These are phyloP conservation scores for Oryzias woworae DNA, from an alignment of 2,113 vertebrate genomes.

Conservation along the genomic window DNA sequence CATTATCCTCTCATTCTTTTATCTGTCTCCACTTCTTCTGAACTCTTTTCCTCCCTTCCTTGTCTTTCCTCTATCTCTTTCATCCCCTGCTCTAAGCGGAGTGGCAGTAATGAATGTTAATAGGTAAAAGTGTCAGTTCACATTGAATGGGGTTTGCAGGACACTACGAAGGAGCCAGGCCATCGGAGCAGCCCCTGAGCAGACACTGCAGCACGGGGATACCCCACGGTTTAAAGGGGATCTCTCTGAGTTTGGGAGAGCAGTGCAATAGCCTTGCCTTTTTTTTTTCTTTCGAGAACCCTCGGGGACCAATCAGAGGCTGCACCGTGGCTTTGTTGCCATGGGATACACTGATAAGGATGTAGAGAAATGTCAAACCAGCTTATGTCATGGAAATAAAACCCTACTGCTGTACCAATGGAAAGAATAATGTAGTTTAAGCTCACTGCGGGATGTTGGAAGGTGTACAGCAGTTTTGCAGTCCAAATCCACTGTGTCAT, in stretches of 20 bases:
- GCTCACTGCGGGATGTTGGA: background rate
- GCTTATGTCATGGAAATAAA: constrained; percentile 43
- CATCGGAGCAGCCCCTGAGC: constrained; percentile 36
- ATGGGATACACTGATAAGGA: constrained; percentile 65
- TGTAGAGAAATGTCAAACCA: constrained; percentile 56
- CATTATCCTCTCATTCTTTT: constrained; percentile 43
- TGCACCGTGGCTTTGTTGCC: constrained; percentile 66
- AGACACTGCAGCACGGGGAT: constrained; percentile 41
- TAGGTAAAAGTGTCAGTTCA: constrained; percentile 55
- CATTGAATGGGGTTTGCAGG: constrained; percentile 60
- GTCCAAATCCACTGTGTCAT: constrained; percentile 9
- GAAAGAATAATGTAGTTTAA: constrained; percentile 28
- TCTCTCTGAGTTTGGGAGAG: constrained; percentile 50
- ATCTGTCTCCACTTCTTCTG: constrained; percentile 40
- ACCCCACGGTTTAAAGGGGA: constrained; percentile 38
- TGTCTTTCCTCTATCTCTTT: constrained; percentile 37
- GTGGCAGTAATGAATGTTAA: constrained; percentile 66
- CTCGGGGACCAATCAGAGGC: constrained; percentile 60
- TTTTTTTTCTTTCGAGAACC: constrained; percentile 16
- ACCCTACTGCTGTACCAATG: constrained; percentile 28
- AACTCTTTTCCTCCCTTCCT: constrained; percentile 46
- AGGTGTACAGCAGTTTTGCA: constrained; percentile 3
- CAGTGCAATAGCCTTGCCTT: constrained; percentile 32
- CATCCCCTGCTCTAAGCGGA: constrained; percentile 41
- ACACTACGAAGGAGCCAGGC: constrained; percentile 46